Base-by-base conservation (phyloP, 1,140 invertebrate species). In the Drosophila pandora region DNA sequence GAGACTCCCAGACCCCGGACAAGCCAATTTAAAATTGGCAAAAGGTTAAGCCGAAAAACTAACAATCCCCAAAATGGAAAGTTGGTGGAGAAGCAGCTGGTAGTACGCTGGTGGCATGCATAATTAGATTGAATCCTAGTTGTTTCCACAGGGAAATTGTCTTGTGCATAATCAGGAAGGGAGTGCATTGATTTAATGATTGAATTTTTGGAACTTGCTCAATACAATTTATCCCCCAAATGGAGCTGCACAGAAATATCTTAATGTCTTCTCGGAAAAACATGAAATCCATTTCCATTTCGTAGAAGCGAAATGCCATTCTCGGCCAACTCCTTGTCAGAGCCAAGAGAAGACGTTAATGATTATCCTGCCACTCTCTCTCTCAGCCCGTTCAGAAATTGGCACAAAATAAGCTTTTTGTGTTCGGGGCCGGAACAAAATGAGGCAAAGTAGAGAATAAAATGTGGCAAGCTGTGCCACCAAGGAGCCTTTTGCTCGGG, bases 21-120 rank as follows among this genome's bases (percentile, higher is more conserved):
- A 75, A 81, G 83, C 79, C 78, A 87, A 88, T 87, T 82, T 87
- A 65, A 87, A 87, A 87, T 87, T 87, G 82, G 78, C 83, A 87
- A 87, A 81, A 85, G 81, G 81, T 87, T 85, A 85, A 85, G 77
- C 81, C 78, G 64, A 85, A 85, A 81, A 81, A 85, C 81, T 81
- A 85, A 87, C 82, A 87, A 70, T 62, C 58, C 60, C 53, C 73
- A 10, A 37, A 34, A 43, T 43, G n/a, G 41, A 43, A 43, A 43
- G 41, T 17, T 21, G 41, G 17, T 21, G 41, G 41, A 12, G 48
- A n/a, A 48, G 45, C 43, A 45, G 54, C 37, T 80, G 60, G 59
- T 63, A 85, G 59, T 68, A 85, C 82, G 82, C 55, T 75, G 39
- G 48, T 78, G 56, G 82, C 82, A 85, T 87, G 79, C 82, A 75